Conservation (phyloP, 2,888 invertebrate genomes). For the Morpho deidamia region DNA sequence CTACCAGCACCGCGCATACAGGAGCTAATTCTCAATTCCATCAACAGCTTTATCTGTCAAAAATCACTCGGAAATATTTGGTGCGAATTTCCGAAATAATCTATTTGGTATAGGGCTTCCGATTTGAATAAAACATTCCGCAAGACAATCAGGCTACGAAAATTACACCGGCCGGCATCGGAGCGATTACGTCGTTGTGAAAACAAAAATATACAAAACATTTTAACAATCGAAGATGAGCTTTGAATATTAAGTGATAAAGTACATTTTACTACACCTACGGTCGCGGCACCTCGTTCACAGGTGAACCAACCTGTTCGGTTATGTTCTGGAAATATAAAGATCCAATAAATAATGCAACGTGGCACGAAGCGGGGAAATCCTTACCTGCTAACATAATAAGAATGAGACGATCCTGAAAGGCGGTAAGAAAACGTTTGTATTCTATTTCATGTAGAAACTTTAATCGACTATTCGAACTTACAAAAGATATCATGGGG, state of each 20-base stretch:
- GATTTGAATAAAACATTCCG: conserved; percentile 17
- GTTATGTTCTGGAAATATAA: conserved; percentile 67
- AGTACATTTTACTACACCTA: conserved; percentile 37
- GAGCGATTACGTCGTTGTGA: conserved; percentile 19
- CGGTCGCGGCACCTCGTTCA: conserved; percentile 40
- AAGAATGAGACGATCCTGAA: conserved; percentile 18
- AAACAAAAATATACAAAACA: conserved; percentile 11
- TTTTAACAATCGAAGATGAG: conserved; percentile 3
- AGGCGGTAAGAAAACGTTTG: conserved; percentile 17
- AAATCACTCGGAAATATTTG: no score
- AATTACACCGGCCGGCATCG: conserved; percentile 21
- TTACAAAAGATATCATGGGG: no score
- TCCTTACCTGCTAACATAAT: conserved; percentile 27
- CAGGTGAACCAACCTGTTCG: conserved; percentile 64
- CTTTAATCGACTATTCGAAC: no score
- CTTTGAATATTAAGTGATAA: conserved; percentile 26
- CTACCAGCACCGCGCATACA: no score
- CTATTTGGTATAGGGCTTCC: neutral
- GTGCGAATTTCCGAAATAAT: neutral
- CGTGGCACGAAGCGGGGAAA: conserved; percentile 29
- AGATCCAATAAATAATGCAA: conserved; percentile 73
- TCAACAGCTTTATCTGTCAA: no score
- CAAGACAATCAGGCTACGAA: conserved; percentile 19
- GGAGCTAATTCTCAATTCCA: no score
- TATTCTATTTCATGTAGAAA: no score